These are phyloP conservation scores for Hypsopygia costalis DNA, from an alignment of 2,888 invertebrate species.

Conservation along the genomic window DNA sequence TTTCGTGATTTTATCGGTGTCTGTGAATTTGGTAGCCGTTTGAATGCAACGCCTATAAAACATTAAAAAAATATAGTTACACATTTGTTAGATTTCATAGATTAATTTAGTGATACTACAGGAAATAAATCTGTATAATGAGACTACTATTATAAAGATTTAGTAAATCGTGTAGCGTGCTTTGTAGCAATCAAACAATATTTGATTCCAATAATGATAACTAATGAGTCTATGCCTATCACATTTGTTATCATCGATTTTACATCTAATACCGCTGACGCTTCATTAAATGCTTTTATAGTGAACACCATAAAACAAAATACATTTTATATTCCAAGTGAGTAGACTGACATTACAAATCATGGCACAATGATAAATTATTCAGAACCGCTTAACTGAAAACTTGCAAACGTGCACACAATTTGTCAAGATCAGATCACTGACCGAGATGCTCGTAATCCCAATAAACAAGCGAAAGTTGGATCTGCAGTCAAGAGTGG, in stretches of 20 bases:
- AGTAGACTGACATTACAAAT: not conserved
- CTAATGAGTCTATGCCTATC: not conserved
- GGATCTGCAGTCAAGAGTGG: not conserved
- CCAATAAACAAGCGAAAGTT: slow-evolving; percentile 6
- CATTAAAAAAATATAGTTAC: not conserved
- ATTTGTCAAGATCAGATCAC: slow-evolving; percentile 4
- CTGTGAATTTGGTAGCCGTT: slow-evolving; percentile 20
- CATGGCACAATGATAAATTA: slow-evolving; percentile 3
- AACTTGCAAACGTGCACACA: slow-evolving; percentile 3
- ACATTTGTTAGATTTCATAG: too few species aligned
- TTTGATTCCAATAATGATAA: not conserved
- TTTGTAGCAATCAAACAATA: not conserved
- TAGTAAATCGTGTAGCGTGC: not conserved
- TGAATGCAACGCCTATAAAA: too few species aligned
- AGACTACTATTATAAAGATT: too few species aligned
- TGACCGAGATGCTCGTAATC: slow-evolving; percentile 1
- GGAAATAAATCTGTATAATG: too few species aligned
- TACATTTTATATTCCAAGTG: not conserved
- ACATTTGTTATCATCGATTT: not conserved
- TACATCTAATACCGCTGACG: not conserved
- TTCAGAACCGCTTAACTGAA: slow-evolving; percentile 5
- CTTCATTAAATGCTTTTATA: not conserved
- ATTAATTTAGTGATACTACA: too few species aligned
- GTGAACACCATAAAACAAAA: not conserved
- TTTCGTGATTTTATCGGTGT: slow-evolving; percentile 26